Evolutionary conservation across 2,888 invertebrate species (phyloP).

Genomic region (Tipula unca): DNA sequence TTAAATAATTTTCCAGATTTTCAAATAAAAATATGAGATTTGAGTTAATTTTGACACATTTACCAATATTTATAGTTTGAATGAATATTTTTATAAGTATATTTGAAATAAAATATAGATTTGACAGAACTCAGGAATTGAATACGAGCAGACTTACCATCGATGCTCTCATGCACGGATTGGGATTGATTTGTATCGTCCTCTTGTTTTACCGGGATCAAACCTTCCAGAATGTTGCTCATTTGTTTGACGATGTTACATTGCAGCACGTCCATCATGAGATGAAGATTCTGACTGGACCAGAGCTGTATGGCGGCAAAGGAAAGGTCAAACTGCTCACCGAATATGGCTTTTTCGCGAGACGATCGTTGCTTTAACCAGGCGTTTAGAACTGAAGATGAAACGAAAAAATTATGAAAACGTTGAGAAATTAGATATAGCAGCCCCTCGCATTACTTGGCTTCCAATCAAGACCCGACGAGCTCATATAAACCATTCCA

Average conservation of each 20-base stretch:
- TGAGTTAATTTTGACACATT: neutral
- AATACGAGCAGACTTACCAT: conserved; percentile 34
- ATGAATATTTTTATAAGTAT: neutral
- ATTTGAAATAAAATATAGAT: neutral
- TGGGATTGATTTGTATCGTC: conserved; percentile 47
- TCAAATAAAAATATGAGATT: conserved; percentile 8
- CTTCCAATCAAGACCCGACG: conserved; percentile 87
- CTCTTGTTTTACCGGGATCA: conserved; percentile 66
- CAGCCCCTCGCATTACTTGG: conserved; percentile 49
- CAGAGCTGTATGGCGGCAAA: conserved; percentile 68
- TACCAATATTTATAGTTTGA: neutral
- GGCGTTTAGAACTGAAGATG: conserved; percentile 68
- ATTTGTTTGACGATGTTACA: conserved; percentile 85
- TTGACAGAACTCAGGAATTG: neutral
- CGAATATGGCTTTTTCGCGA: conserved; percentile 57
- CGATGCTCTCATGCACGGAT: conserved; percentile 45
- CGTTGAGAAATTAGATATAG: conserved; percentile 44
- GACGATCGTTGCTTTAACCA: conserved; percentile 65
- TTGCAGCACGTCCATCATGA: conserved; percentile 82
- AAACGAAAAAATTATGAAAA: too few species aligned
- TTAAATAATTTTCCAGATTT: neutral
- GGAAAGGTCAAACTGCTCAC: conserved; percentile 63
- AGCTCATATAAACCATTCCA: conserved; percentile 96
- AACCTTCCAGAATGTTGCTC: conserved; percentile 72
- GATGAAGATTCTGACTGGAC: conserved; percentile 72